Base-by-base conservation (phyloP, 1,140 invertebrate genomes). In the Cepaea nemoralis region DNA sequence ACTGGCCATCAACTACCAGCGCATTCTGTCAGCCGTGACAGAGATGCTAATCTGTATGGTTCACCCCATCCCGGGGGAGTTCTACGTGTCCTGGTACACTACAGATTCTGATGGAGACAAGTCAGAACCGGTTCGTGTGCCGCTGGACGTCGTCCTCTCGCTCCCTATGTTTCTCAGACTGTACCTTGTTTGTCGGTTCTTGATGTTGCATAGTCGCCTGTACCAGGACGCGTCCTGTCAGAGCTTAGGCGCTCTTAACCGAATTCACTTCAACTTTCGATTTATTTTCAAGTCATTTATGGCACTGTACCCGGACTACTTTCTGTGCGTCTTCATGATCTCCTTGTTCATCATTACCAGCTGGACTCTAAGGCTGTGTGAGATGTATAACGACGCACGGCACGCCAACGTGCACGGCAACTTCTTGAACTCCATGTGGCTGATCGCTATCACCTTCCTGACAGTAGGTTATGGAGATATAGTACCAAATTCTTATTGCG, bases 271-370 rank as follows among this genome's bases (percentile, higher is more conserved):
- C 71, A 91, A 90, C 82, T 91, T 90, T 76, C 76, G 86, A 33
- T 91, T 91, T 84, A 89, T 91, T 31, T 91, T 91, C 82, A 91
- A 91, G 82, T 91, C 91, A 27, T 82, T 91, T 22, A 91, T 91
- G 91, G 86, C 87, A n/a, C 83, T 91, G 22, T 87, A 91, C 81
- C 89, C 91, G 22, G 90, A 89, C 73, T 90, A 91, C 82, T 87
- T 91, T 19, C 84, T 91, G 14, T 75, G 83, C n/a, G 70, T 91
- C 0, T 86, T 91, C 48, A 91, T 90, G 85, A 33, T 88, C 22
- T 69, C 83, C 10, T 77, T 89, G 31, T 89, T 91, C 73, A 42
- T 91, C 27, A 83, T 91, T 14, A 85, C 89, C 31, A 89, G 88
- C 66, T 91, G 91, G 91, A 83, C 86, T n/a, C 84, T 91, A 14